Base-by-base conservation (phyloP, 2,888 invertebrate genomes). In the Melipona beecheii region DNA sequence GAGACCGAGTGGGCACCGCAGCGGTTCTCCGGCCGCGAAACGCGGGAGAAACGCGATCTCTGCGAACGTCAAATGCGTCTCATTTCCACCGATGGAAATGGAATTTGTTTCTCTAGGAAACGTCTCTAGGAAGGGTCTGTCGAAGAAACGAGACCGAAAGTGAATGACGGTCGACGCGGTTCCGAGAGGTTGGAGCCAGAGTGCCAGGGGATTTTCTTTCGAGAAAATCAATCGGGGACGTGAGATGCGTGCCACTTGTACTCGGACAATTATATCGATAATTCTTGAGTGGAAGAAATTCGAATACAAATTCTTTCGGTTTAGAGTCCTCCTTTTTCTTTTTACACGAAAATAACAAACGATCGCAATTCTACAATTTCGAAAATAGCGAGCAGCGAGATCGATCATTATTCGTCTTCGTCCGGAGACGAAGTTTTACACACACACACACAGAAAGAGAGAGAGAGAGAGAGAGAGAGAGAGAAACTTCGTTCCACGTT, bases 21-120 rank as follows among this genome's bases (percentile, higher is more conserved):
- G 77, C 79, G 83, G 86, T 84, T 87, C 86, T 84, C 80, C 78
- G 21, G 58, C 74, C 62, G 6, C 0, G 0, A 27, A 58, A 19
- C 15, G 24, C 58, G 27, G 56, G n/a, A 52, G 49, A 68, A 82
- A 24, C 24, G 2, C 3, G 43, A 9, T 0, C 4, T 3, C 43
- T 43, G 43, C 11, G 36, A 43, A 6, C 64, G 13, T 31, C n/a
- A 11, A 43, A n/a, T n/a, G n/a, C 43, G 15, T 27, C 64, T 60
- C 19, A 24, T 31, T 31, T 13, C 21, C 2, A 43, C 17, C 0
- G 13, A 4, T 36, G 54, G n/a, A 31, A 36, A 50, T 11, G n/a
- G n/a, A n/a, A n/a, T 36, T 70, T 11, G 13, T 24, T 4, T 31
- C 19, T 19, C 13, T 19, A 17, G n/a, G 27, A 27, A 27, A 27